A percentile compares a stretch with the other conserved stretches of the same genome.
Conservation (phyloP, 2,113 vertebrate species). For the Aphelocoma coerulescens region DNA sequence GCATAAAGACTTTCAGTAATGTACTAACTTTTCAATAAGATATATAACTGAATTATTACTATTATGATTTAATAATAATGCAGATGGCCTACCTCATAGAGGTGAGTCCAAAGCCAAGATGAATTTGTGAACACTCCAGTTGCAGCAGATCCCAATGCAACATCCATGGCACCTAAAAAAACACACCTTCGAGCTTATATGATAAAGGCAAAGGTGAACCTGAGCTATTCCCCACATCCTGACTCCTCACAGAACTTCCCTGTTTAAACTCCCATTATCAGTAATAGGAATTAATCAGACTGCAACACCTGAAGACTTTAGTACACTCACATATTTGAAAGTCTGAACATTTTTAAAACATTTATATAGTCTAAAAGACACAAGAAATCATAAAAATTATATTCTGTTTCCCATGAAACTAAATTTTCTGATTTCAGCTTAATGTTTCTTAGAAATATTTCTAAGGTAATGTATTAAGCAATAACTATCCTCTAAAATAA, state of each 20-base stretch:
- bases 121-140: slow-evolving; percentile 95
- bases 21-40: not conserved
- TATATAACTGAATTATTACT: not conserved
- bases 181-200: not conserved
- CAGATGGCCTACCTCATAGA: slow-evolving; percentile 70
- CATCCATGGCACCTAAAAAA: slow-evolving; percentile 88
- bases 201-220: not conserved
- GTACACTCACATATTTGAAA: not conserved
- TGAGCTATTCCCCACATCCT: not conserved
- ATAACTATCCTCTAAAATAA: not conserved
- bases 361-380: not conserved
- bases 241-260: not conserved
- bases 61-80: not conserved
- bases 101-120: slow-evolving; percentile 88
- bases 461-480: not conserved
- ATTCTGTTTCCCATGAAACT: not conserved
- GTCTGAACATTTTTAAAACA: not conserved
- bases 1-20: not conserved
- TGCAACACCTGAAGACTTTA: not conserved
- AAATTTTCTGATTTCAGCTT: not conserved
- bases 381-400: not conserved
- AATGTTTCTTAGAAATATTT: not conserved
- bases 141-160: slow-evolving; percentile 91
- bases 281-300: not conserved
- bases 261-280: not conserved